Percentiles rank a stretch among this genome's conserved stretches.
Evolutionary conservation across 2,113 vertebrate genomes (phyloP).

Genomic region (Hippocampus zosterae): DNA sequence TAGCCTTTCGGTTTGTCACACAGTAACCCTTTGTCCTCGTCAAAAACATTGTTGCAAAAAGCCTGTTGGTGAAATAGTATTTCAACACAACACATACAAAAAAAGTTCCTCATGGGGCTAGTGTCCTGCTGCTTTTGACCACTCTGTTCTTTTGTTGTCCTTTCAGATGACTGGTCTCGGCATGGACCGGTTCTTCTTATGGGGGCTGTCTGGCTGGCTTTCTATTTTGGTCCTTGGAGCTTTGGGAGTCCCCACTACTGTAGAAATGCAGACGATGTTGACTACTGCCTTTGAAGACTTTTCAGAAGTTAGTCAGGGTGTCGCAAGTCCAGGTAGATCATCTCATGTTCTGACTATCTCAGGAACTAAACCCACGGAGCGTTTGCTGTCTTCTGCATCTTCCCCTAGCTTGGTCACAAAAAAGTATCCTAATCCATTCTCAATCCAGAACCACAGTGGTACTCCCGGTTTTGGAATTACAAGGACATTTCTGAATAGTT

Average conservation of each 20-base stretch:
- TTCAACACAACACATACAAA: conserved; percentile 19
- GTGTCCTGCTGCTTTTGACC: background rate
- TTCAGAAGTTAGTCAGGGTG: background rate
- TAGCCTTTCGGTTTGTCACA: background rate
- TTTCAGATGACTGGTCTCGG: conserved; percentile 44
- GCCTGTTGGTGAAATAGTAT: conserved; percentile 26
- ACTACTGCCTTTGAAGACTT: background rate
- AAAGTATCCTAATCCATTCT: background rate
- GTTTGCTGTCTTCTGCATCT: background rate
- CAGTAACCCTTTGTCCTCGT: background rate
- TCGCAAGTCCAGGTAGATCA: background rate
- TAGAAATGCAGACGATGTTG: background rate
- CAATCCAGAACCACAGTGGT: background rate
- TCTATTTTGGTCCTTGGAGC: background rate
- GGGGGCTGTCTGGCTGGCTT: background rate
- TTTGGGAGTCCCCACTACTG: background rate
- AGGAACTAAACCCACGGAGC: conserved; percentile 2
- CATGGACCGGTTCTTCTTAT: conserved; percentile 6
- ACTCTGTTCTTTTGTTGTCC: conserved; percentile 4
- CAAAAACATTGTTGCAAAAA: conserved; percentile 11
- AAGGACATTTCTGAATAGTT: background rate
- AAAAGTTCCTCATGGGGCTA: background rate
- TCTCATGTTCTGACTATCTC: background rate
- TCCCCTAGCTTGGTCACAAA: background rate
- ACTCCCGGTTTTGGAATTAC: background rate